Conservation (phyloP, 2,888 invertebrate genomes). For the Latrodectus elegans region DNA sequence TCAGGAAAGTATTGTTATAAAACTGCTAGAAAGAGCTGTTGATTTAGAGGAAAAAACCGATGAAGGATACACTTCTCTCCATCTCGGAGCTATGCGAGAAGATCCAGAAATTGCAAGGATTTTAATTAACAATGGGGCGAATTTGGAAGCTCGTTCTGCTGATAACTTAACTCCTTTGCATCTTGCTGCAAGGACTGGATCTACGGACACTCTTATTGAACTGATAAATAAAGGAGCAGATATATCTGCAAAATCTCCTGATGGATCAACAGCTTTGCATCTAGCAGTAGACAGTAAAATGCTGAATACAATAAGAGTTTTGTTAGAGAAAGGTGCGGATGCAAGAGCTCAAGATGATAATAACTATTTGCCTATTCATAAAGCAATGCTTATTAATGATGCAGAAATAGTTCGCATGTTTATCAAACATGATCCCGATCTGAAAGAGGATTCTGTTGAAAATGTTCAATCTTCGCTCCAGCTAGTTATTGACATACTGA, state of each 20-base stretch:
- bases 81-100: neutral
- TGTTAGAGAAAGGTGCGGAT: constrained; percentile 5
- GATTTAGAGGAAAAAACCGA: neutral
- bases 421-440: neutral
- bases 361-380: neutral
- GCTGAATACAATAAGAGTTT: neutral
- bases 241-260: neutral
- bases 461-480: too few species aligned
- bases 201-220: neutral
- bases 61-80: neutral
- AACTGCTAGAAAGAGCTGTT: neutral
- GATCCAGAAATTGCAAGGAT: neutral
- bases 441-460: neutral
- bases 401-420: neutral
- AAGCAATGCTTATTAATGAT: neutral
- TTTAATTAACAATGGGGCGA: neutral
- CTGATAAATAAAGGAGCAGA: neutral
- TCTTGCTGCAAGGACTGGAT: neutral
- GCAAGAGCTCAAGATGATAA: neutral
- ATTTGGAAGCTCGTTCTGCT: neutral
- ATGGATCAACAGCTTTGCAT: constrained; percentile 9
- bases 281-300: neutral
- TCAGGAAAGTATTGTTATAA: neutral
- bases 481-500: too few species aligned
- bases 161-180: constrained; percentile 7